phyloP scores from a whole-genome alignment of 1,140 invertebrate genomes.

The Bombus ignitus region DNA sequence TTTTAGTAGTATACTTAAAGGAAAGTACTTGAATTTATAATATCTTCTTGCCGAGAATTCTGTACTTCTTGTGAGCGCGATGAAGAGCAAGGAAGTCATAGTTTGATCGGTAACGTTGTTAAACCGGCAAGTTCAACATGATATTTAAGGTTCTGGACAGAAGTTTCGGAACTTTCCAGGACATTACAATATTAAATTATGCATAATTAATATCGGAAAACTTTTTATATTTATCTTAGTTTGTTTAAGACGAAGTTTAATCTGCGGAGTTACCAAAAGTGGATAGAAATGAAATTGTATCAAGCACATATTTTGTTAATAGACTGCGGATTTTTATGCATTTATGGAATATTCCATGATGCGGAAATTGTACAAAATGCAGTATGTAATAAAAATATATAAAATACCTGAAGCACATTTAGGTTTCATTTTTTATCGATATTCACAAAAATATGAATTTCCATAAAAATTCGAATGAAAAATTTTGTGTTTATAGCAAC shows the following conservation, averaged over 20 bases:
- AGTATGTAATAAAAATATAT: too few species aligned
- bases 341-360: not conserved
- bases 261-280: not conserved
- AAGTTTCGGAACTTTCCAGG: not conserved
- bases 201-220: not conserved
- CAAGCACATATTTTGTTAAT: not conserved
- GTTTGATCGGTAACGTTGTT: conserved; percentile 30
- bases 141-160: not conserved
- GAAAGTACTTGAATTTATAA: not conserved
- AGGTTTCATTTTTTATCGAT: not conserved
- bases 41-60: not conserved
- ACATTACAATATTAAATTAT: conserved; percentile 33
- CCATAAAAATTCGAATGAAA: not conserved
- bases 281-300: not conserved
- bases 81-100: not conserved
- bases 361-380: not conserved
- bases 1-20: not conserved
- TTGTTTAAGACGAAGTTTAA: not conserved
- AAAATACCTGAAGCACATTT: not conserved
- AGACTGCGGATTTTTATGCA: not conserved
- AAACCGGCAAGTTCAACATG: conserved; percentile 15
- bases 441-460: not conserved
- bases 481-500: not conserved
- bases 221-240: conserved; percentile 4
- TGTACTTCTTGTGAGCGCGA: not conserved